These are phyloP conservation scores for Drosophila melanica DNA, from an alignment of 1,140 invertebrate species.

Conservation along the genomic window DNA sequence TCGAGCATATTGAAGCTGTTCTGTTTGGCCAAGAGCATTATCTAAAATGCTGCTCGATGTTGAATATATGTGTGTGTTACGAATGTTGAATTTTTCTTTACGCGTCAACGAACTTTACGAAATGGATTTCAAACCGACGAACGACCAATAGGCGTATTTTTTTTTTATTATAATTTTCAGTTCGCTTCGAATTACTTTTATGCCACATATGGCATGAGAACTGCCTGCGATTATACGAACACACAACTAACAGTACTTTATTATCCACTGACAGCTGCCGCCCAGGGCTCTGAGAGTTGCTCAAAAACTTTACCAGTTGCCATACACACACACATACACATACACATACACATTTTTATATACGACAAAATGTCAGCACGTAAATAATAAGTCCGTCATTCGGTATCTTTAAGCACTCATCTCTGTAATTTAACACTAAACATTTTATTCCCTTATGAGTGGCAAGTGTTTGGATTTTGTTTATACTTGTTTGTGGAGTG, in stretches of 20 bases:
- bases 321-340: too few species aligned
- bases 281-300: slow-evolving; percentile 28
- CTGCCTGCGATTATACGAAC: slow-evolving; percentile 17
- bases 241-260: slow-evolving; percentile 15
- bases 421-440: slow-evolving; percentile 57
- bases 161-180: slow-evolving; percentile 37
- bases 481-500: too few species aligned
- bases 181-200: slow-evolving; percentile 39
- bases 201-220: slow-evolving; percentile 39
- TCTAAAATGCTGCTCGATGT: neutral
- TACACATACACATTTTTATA: too few species aligned
- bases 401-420: slow-evolving; percentile 31
- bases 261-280: slow-evolving; percentile 6
- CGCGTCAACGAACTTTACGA: slow-evolving; percentile 6
- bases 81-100: slow-evolving; percentile 22
- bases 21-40: slow-evolving; percentile 54
- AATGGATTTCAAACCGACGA: slow-evolving; percentile 2
- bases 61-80: neutral
- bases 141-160: slow-evolving; percentile 9
- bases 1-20: slow-evolving; percentile 51
- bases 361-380: slow-evolving; percentile 18
- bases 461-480: neutral
- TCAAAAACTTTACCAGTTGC: neutral
- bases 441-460: slow-evolving; percentile 56
- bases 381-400: slow-evolving; percentile 59